Evolutionary conservation across 2,888 invertebrate species (phyloP), one percentile per base, ranked within the genome.

Genomic region (Axea sp.): DNA sequence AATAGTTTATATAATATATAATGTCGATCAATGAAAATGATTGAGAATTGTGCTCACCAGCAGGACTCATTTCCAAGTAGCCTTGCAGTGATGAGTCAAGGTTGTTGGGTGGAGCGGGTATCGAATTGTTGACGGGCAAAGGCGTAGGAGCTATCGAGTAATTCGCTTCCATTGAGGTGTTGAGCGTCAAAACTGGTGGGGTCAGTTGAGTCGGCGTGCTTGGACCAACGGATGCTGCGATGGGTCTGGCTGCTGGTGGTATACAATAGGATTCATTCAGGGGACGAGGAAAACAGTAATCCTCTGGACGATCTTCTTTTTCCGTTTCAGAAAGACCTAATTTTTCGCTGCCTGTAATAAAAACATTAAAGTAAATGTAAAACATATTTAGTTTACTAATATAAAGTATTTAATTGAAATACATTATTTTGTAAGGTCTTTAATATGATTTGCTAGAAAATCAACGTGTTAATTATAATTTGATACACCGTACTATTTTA

Each of bases 181-280:
- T 72, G 43, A 68, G 65, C 31, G 71, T 77, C 53, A 67, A 47
- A 51, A 43, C 81, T 41, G 30, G 76, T 59, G 49, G 19, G 12
- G 78, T 57, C 15, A 79, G 76, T 14, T 77, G 76, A 5, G 78
- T 76, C 5, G 82, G 77, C 12, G 80, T 19, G 12, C 24, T 73
- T 67, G 73, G 73, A 79, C 35, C 77, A 80, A 76, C 79, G 76
- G 59, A 76, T 75, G n/a, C n/a, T n/a, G 39, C 89, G 37, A 90
- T 84, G 17, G 89, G 88, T 47, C 89, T 86, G 9, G 89, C 88
- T 64, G 89, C 88, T n/a, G 89, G 89, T 5, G 88, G 87, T 47
- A 91, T 87, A 51, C 88, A 85, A 74, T 90, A 90, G 4, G 88
- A 88, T 67, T 89, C 89, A 69, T 85, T 88, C 55, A 89, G 75